Evolutionary conservation across 2,888 invertebrate species (phyloP), one percentile per base, ranked within the genome.

Genomic region (Epinotia ramella): DNA sequence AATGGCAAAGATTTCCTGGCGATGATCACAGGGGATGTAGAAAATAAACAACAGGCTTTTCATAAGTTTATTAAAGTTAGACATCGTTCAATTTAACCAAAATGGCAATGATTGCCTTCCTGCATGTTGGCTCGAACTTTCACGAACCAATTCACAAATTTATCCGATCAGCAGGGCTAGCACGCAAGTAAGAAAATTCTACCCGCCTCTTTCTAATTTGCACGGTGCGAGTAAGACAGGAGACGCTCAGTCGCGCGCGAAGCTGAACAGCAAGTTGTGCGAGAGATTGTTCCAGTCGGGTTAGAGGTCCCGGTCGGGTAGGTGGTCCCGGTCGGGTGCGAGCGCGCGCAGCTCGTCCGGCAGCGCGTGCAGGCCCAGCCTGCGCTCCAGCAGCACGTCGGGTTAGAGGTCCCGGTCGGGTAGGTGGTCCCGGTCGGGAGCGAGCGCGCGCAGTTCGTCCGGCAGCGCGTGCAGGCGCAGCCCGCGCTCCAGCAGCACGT

Each of bases 391-490:
- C n/a, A n/a, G n/a, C n/a, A n/a, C n/a, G n/a, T n/a, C n/a, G n/a
- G n/a, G n/a, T n/a, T n/a, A n/a, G n/a, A 53, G n/a, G 49, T n/a
- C 1, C 49, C 49, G n/a, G n/a, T 5, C 5, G n/a, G 49, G 49
- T 1, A n/a, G 6, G 49, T 53, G 5, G 49, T 53, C 49, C 49
- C 49, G 46, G 74, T 63, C 33, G 63, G 57, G 77, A 65, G 68
- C 66, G 66, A 72, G 78, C 65, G 79, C 73, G 69, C 96, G 95
- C 75, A 97, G 94, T 90, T 97, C 97, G 87, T 97, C 97, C 0
- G 96, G 96, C 63, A 97, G 95, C 63, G 97, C 96, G 88, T 97
- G 97, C 82, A 97, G 93, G 71, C 97, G 94, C 77, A 97, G 91
- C 84, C 96, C 96, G 84, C 97, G 97, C n/a, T n/a, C n/a, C n/a